A percentile compares a stretch with the other conserved stretches of the same genome.
phyloP scores from a whole-genome alignment of 2,888 invertebrate genomes.

The Anoplius nigerrimus region DNA sequence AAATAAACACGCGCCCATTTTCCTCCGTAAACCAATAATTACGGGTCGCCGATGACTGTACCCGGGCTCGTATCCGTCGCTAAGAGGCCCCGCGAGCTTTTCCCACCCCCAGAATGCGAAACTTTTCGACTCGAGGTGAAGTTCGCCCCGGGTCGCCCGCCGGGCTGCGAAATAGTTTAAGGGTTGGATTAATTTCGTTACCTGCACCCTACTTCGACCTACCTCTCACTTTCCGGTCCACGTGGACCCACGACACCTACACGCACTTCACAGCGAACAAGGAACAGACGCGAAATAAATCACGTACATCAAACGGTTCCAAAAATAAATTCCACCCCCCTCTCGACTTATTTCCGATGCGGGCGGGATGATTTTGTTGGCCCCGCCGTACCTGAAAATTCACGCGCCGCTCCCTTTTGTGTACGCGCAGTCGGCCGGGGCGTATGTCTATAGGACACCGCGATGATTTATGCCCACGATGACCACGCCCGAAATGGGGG shows the following conservation, averaged over 20 bases:
- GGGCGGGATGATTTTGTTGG: too few species aligned
- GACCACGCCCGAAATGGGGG: constrained; percentile 56
- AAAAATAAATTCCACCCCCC: too few species aligned
- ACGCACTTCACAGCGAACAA: neutral
- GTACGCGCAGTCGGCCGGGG: neutral
- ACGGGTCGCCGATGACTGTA: too few species aligned
- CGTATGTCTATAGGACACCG: constrained; percentile 25
- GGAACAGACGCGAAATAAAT: too few species aligned
- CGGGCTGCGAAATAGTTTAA: too few species aligned
- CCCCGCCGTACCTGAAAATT: neutral
- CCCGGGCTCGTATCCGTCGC: constrained; percentile 30
- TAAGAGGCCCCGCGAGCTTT: constrained; percentile 37
- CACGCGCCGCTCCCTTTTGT: neutral
- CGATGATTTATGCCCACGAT: constrained; percentile 49
- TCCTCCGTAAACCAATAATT: too few species aligned
- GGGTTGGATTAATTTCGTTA: constrained; percentile 51
- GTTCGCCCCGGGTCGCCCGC: constrained; percentile 26
- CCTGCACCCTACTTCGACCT: constrained; percentile 40
- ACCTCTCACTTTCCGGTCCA: neutral
- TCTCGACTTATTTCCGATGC: too few species aligned
- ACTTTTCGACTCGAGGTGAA: constrained; percentile 28
- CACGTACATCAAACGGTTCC: too few species aligned
- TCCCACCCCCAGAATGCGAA: constrained; percentile 37
- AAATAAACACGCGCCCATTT: too few species aligned
- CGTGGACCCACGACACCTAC: constrained; percentile 6